Conservation (phyloP, 2,797 vertebrate genomes). For the Neosalanx taihuensis region DNA sequence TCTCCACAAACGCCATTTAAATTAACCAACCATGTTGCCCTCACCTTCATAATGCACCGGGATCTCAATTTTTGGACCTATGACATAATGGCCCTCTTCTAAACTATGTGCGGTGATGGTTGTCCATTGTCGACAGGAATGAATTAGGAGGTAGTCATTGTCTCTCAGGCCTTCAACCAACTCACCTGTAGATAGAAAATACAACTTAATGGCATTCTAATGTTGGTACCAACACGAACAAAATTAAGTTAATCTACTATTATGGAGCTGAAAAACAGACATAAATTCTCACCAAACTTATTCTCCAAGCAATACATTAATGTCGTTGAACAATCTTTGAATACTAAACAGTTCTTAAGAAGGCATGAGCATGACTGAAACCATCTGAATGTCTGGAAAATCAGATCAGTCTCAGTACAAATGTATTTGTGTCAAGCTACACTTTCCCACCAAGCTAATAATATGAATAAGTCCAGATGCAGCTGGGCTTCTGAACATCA, state of each 20-base stretch:
- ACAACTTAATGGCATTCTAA: not conserved
- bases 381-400: no score
- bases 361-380: no score
- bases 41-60: slow-evolving; percentile 99
- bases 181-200: slow-evolving; percentile 81
- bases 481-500: no score
- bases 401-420: no score
- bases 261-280: no score
- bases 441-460: no score
- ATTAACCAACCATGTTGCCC: not conserved
- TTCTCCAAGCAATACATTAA: no score
- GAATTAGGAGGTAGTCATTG: slow-evolving; percentile 95
- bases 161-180: slow-evolving; percentile 91
- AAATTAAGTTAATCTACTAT: not conserved
- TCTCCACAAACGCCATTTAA: not conserved
- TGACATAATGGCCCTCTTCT: slow-evolving; percentile 98
- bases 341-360: no score
- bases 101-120: slow-evolving; percentile 98
- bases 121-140: slow-evolving; percentile 98
- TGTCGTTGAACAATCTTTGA: no score
- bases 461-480: no score
- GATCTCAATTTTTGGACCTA: slow-evolving; percentile 99
- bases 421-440: no score
- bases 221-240: not conserved
- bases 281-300: no score